Base-by-base conservation (phyloP, 2,113 vertebrate genomes). In the Myotis yumanensis region DNA sequence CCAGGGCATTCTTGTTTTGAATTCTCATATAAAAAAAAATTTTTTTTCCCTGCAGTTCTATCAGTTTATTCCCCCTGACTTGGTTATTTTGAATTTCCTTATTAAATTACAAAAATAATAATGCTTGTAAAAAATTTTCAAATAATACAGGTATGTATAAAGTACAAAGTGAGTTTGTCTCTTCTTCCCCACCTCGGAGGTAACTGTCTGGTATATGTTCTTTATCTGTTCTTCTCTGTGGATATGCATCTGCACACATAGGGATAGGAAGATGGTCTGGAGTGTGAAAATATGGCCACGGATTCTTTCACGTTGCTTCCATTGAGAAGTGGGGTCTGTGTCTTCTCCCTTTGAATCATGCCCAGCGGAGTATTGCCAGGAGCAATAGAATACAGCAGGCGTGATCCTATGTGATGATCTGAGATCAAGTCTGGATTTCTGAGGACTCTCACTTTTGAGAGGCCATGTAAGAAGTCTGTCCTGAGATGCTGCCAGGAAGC, bases 51-150 rank as follows among this genome's bases (percentile, higher is more conserved):
- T 75, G 79, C 40, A 64, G 16, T 91, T 59, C 28, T 76, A 35
- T 89, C 30, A 11, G 7, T 71, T 30, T 37, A 30, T 66, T 11
- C 11, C 28, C 32, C 37, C 16, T 40, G 32, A 9, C 35, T 86
- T 72, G 59, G 51, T 90, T 93, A 82, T 72, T 94, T 89, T 68
- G 59, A 81, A 85, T 90, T 85, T 88, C 59, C 35, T 88, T 90
- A 81, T 80, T 30, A 88, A 66, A 28, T 77, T 51, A 83, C 20
- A 88, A 93, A 91, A 93, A 52, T 59, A 69, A 84, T 48, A 15
- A 7, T 68, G 11, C 37, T 71, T 22, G 10, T 85, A n/a, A 89
- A 89, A 46, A 95, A 69, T 28, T 76, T 64, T 80, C 66, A 87
- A 64, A 69, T n/a, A 68, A 71, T 81, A 37, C 59, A 75, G 10